Conservation (phyloP, 2,888 invertebrate genomes). For the Syrphus vitripennis region DNA sequence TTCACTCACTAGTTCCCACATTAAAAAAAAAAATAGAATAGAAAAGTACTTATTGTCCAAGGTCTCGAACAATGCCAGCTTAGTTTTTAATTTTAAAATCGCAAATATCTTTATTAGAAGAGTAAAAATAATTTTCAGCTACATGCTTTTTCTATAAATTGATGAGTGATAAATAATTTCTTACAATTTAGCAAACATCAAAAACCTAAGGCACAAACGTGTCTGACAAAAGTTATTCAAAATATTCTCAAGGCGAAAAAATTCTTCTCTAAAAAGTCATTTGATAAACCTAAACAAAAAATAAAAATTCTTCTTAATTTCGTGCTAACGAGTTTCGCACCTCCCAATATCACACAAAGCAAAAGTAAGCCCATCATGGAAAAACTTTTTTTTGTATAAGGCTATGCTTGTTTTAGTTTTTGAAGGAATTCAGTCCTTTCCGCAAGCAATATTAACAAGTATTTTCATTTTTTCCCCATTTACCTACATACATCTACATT, state of each 20-base stretch:
- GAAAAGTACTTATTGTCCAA: no score
- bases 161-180: no score
- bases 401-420: background rate
- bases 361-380: background rate
- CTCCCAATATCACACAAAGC: background rate
- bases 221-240: background rate
- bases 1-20: no score
- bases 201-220: no score
- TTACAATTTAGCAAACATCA: no score
- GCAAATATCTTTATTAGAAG: no score
- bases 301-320: background rate
- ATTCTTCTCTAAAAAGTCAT: background rate
- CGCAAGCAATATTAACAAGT: slow-evolving; percentile 1
- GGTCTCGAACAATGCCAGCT: no score
- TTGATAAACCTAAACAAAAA: background rate
- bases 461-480: background rate
- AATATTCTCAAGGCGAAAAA: background rate
- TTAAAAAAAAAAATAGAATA: no score
- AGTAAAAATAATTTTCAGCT: no score
- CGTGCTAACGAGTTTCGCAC: slow-evolving; percentile 12
- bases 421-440: background rate
- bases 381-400: background rate
- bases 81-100: no score
- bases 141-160: no score
- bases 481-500: background rate